phyloP scores from a whole-genome alignment of 2,888 invertebrate species.

The Caenorhabditis becei region DNA sequence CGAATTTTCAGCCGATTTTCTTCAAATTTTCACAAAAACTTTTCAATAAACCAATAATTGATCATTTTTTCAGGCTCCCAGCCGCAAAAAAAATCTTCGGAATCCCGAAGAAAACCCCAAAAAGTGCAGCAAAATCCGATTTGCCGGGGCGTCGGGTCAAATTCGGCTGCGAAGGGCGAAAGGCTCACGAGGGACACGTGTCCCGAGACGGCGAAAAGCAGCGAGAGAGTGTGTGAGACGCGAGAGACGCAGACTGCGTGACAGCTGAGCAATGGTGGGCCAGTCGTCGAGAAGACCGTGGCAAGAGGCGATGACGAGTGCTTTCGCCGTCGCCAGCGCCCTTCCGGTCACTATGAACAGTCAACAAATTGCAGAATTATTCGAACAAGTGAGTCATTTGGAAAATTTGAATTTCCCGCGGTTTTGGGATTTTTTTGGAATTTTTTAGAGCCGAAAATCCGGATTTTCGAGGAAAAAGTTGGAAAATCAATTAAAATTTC shows the following conservation, averaged over 20 bases:
- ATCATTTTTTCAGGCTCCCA: background rate
- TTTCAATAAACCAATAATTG: background rate
- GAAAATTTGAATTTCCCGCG: background rate
- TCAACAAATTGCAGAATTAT: slow-evolving; percentile 66
- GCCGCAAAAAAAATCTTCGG: background rate
- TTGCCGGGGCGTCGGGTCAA: too few relatives aligned
- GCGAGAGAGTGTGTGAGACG: slow-evolving; percentile 3
- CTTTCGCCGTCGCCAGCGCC: slow-evolving; percentile 70
- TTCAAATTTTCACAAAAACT: background rate
- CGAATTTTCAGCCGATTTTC: background rate
- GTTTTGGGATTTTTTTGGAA: background rate
- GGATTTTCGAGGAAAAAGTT: background rate
- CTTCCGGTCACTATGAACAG: slow-evolving; percentile 69
- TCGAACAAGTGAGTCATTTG: slow-evolving; percentile 63
- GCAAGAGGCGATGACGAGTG: slow-evolving; percentile 68
- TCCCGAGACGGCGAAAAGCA: background rate
- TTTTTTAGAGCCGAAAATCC: background rate
- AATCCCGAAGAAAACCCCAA: background rate
- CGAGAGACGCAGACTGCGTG: slow-evolving; percentile 21
- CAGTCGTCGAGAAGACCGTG: slow-evolving; percentile 63
- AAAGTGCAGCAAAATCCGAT: background rate
- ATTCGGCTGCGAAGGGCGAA: too few relatives aligned
- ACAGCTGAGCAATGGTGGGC: slow-evolving; percentile 47
- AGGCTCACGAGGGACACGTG: too few relatives aligned
- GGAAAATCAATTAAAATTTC: background rate